Evolutionary conservation across 64 coral and sea anemone species (phyloP).

Genomic region (Porites australiensis): DNA sequence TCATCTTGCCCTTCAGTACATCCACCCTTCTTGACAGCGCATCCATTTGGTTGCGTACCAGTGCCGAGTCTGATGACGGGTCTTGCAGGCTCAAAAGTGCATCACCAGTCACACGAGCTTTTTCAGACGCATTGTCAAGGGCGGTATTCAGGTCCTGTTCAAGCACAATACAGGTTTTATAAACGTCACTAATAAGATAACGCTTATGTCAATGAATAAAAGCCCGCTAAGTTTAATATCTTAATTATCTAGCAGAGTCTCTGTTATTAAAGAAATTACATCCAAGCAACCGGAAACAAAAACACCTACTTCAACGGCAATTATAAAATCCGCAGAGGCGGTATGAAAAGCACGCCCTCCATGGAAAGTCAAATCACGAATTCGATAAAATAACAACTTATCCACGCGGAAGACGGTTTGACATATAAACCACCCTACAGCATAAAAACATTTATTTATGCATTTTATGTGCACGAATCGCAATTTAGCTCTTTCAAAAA

Average conservation of each 20-base stretch:
- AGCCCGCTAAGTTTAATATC: background rate
- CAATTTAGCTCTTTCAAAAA: no score
- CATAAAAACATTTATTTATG: no score
- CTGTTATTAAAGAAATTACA: background rate
- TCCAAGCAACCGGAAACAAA: background rate
- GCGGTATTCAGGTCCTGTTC: constrained; percentile 71
- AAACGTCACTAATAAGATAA: background rate
- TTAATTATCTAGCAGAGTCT: background rate
- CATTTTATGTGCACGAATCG: no score
- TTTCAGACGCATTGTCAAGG: constrained; percentile 37
- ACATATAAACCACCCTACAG: no score
- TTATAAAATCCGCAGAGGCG: background rate
- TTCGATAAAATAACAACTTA: no score
- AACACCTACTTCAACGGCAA: background rate
- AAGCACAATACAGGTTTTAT: background rate
- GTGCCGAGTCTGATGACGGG: constrained; percentile 59
- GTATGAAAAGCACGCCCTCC: background rate
- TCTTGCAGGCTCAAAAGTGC: constrained; percentile 76
- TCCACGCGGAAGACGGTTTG: no score
- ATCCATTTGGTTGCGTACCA: constrained; percentile 74
- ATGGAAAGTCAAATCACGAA: background rate
- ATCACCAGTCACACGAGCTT: constrained; percentile 44
- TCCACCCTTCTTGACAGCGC: constrained; percentile 75
- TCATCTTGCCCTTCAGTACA: constrained; percentile 75
- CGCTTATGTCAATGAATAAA: background rate